Evolutionary conservation across 2,797 vertebrate species (phyloP).

Genomic region (Alfaro cultratus): DNA sequence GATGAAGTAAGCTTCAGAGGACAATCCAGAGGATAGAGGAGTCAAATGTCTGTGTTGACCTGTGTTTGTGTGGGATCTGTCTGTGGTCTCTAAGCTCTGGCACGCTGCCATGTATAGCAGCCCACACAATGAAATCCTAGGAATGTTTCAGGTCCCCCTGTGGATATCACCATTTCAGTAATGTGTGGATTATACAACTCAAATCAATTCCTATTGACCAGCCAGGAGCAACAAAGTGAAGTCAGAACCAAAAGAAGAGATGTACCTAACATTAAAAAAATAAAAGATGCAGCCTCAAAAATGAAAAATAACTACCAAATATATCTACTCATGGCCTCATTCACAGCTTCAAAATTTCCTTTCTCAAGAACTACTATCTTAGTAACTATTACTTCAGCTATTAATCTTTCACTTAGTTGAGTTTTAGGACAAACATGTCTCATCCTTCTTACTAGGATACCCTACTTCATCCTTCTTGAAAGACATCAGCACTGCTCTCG

Average conservation of each 20-base stretch:
- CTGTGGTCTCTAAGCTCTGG: slow-evolving; percentile 51
- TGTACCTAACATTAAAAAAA: slow-evolving; percentile 18
- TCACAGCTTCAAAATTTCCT: background rate
- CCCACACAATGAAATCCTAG: slow-evolving; percentile 63
- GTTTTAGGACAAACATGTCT: background rate
- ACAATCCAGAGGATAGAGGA: slow-evolving; percentile 45
- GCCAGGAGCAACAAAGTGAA: slow-evolving; percentile 43
- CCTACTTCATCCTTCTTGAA: background rate
- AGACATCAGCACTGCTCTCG: background rate
- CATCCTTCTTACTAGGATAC: background rate
- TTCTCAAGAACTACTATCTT: too few relatives aligned
- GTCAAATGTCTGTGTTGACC: slow-evolving; percentile 62
- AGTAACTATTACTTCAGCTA: background rate
- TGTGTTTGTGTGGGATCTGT: slow-evolving; percentile 51
- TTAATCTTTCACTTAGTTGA: background rate
- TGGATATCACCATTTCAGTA: slow-evolving; percentile 63
- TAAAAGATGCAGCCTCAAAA: background rate
- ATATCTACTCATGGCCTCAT: background rate
- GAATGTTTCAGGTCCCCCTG: slow-evolving; percentile 44
- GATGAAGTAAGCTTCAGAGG: slow-evolving; percentile 28
- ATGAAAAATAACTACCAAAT: background rate
- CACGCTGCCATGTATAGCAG: slow-evolving; percentile 43
- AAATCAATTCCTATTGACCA: slow-evolving; percentile 56
- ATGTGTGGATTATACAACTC: slow-evolving; percentile 55
- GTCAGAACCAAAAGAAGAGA: slow-evolving; percentile 19